Evolutionary conservation across 2,797 vertebrate species (phyloP).

Genomic region (Periparus ater): DNA sequence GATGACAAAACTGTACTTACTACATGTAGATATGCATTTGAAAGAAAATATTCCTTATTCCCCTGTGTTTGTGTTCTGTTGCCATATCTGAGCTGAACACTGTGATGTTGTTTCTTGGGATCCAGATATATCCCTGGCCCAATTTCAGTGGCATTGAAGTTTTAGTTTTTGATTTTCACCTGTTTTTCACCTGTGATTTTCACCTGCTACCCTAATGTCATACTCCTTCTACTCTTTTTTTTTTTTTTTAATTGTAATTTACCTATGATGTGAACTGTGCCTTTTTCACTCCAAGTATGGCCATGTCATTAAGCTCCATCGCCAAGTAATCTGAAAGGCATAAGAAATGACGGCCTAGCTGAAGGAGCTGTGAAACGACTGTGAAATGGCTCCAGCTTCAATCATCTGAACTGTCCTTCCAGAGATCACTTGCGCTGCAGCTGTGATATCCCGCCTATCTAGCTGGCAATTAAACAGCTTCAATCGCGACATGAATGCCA

Average conservation of each 20-base stretch:
- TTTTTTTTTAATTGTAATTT: neutral
- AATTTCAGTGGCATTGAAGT: neutral
- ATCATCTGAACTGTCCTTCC: neutral
- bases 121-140: neutral
- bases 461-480: neutral
- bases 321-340: conserved; percentile 5
- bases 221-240: neutral
- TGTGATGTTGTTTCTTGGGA: neutral
- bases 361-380: conserved; percentile 34
- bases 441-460: neutral
- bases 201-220: neutral
- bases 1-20: neutral
- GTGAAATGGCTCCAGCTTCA: neutral
- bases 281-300: conserved; percentile 39
- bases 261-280: neutral
- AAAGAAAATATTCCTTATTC: neutral
- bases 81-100: neutral
- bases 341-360: neutral
- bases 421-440: neutral
- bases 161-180: neutral
- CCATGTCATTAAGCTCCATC: conserved; percentile 37
- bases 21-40: neutral
- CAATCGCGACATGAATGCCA: neutral
- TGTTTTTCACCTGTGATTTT: neutral
- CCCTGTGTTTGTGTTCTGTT: neutral